Base-by-base conservation (phyloP, 2,113 vertebrate genomes). In the Nannobrachium achirus region DNA sequence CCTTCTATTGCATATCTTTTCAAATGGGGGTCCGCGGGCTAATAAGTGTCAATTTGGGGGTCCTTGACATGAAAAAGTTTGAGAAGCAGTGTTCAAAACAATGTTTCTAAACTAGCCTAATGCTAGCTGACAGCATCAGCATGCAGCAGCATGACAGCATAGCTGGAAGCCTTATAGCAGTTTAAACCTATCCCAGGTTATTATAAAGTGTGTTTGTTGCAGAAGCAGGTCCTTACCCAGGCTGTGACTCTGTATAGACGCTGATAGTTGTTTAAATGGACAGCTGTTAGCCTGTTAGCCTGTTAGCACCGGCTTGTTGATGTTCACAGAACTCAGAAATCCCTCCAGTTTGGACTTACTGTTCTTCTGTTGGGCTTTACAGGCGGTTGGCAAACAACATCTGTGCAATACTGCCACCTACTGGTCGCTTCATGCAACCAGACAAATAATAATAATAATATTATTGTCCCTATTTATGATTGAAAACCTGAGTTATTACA, bases 281-380 rank as follows among this genome's bases (percentile, higher is more conserved):
- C 53, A 62, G 44, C 73, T 10, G 50, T 7, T 14, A 4, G 1
- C 7, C 13, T 42, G 72, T 46, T 86, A 84, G 62, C 70, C 1
- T 1, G 57, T 52, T 84, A 86, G 6, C n/a, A 72, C 83, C 16
- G 4, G 13, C 5, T 44, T 6, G 33, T 9, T 8, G 3, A 5
- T 9, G 18, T 33, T 9, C 20, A 13, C 13, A 11, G 2, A 53
- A 25, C 20, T 41, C 10, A 51, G 38, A 70, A 78, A 66, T 72
- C 80, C 86, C 86, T 84, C 88, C 86, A 83, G 38, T 81, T 81
- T 0, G 25, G 25, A 33, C 25, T 33, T 33, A 33, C 6, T 33
- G 3, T 33, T 33, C 25, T 33, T 33, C 25, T 33, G 25, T 33
- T 33, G 25, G 25, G 3, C 3, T 33, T 33, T n/a, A n/a, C n/a